A percentile compares a stretch with the other conserved stretches of the same genome.
Conservation (phyloP, 2,113 vertebrate species). For the Agapornis roseicollis region DNA sequence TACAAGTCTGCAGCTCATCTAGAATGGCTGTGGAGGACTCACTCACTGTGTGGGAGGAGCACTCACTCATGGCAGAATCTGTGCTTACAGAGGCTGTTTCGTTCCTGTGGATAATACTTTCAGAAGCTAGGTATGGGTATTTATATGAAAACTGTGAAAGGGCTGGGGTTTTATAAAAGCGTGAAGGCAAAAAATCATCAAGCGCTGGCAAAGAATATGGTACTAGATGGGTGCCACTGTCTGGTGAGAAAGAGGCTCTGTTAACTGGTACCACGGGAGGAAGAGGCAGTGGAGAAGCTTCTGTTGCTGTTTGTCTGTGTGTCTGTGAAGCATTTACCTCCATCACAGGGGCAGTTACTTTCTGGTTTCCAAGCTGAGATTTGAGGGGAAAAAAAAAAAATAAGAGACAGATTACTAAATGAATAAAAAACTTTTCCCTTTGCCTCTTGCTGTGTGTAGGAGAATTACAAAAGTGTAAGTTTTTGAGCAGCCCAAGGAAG, state of each 20-base stretch:
- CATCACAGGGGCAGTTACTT: slow-evolving; percentile 69
- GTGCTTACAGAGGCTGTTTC: slow-evolving; percentile 72
- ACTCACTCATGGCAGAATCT: slow-evolving; percentile 83
- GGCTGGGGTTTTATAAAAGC: slow-evolving; percentile 69
- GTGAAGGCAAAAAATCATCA: slow-evolving; percentile 66
- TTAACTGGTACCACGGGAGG: slow-evolving; percentile 62
- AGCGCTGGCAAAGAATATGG: slow-evolving; percentile 72
- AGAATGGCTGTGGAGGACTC: slow-evolving; percentile 80
- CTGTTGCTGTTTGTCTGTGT: slow-evolving; percentile 70
- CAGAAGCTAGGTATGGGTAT: slow-evolving; percentile 38
- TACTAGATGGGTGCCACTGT: slow-evolving; percentile 73
- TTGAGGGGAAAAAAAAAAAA: slow-evolving; percentile 66
- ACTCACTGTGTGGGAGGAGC: slow-evolving; percentile 73
- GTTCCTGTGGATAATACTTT: background rate
- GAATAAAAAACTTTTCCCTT: slow-evolving; percentile 53
- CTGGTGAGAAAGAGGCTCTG: slow-evolving; percentile 56
- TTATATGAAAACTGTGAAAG: slow-evolving; percentile 61
- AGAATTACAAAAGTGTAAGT: slow-evolving; percentile 19
- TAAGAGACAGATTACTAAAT: slow-evolving; percentile 68
- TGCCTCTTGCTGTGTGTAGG: slow-evolving; percentile 50
- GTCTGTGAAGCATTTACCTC: slow-evolving; percentile 76
- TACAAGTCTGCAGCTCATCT: slow-evolving; percentile 84
- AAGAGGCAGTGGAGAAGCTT: slow-evolving; percentile 63
- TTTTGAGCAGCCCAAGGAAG: slow-evolving; percentile 48
- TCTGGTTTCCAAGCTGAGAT: slow-evolving; percentile 79